phyloP scores from a whole-genome alignment of 2,113 vertebrate genomes.

The Atlantisia rogersi region DNA sequence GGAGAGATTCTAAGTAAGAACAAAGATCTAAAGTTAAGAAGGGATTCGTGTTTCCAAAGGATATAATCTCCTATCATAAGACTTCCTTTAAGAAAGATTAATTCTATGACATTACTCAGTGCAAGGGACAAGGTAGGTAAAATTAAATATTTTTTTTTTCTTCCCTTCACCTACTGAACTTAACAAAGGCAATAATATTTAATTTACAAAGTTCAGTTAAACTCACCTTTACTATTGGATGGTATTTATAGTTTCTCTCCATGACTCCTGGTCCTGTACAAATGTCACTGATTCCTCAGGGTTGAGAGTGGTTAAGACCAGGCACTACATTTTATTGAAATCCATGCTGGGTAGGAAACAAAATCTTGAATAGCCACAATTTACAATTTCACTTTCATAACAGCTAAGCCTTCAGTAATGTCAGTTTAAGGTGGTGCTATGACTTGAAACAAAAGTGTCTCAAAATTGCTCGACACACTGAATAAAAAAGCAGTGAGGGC shows the following conservation, averaged over 20 bases:
- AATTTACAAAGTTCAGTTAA: slow-evolving; percentile 47
- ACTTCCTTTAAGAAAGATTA: background rate
- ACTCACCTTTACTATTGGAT: slow-evolving; percentile 13
- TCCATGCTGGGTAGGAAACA: background rate
- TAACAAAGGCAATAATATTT: slow-evolving; percentile 25
- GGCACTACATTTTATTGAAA: background rate
- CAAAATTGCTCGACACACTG: background rate
- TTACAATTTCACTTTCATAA: background rate
- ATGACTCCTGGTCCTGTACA: background rate
- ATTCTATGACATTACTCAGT: background rate
- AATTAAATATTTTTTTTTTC: slow-evolving; percentile 23
- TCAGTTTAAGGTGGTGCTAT: background rate
- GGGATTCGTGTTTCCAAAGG: background rate
- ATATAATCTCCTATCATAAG: background rate
- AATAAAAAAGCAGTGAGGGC: background rate
- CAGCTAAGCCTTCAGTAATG: background rate
- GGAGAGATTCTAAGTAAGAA: background rate
- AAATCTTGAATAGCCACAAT: background rate
- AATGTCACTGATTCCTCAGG: slow-evolving; percentile 23
- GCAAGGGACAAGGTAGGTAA: background rate
- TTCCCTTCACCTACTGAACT: slow-evolving; percentile 26
- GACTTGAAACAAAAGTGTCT: background rate
- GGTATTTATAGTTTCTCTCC: background rate
- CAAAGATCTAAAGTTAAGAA: background rate
- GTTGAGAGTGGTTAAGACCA: background rate